Base-by-base conservation (phyloP, 1,140 invertebrate genomes). In the Sminthurides bifidus region DNA sequence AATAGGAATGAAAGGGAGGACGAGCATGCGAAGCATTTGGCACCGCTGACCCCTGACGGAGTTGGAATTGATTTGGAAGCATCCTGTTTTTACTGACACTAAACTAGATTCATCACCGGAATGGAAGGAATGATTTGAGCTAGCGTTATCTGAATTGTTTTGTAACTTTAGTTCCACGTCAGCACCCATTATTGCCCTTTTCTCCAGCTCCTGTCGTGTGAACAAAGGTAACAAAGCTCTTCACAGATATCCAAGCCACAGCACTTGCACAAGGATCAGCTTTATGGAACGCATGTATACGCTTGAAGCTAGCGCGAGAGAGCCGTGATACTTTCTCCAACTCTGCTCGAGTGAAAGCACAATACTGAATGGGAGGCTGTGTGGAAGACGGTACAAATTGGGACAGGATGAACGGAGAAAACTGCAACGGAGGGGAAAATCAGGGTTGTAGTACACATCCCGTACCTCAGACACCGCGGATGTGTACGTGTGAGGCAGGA, bases 1-100 rank as follows among this genome's bases (percentile, higher is more conserved):
- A 27, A 72, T 71, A 10, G 71, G 72, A 29, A 73, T 67, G 59
- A 73, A 71, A 2, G 69, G 70, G 6, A 73, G 56, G 5, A 68
- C 10, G 24, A 73, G 74, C 70, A 72, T 71, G 52, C 72, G 70
- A 29, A 68, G 57, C 24, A 71, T 61, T 58, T 72, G 70, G 40
- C 48, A 19, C 19, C 52, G 37, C 23, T 38, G 51, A 1, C 35
- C 45, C 3, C 19, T 35, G 2, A 35, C 21, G 2, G 48, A 41
- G 3, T 48, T 27, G 10, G 38, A 45, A 49, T 41, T 43, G 14
- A 49, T 50, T 17, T 46, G 15, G 1, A 37, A 40, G 29, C 51
- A 40, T 10, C 60, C 56, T 8, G 53, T 40, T 30, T 50, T 62
- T 4, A 62, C 44, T 1, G 60, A 62, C 1, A 62, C 53, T 12